Evolutionary conservation across 2,797 vertebrate species (phyloP), one percentile per base, ranked within the genome.

Genomic region (Alauda arvensis): DNA sequence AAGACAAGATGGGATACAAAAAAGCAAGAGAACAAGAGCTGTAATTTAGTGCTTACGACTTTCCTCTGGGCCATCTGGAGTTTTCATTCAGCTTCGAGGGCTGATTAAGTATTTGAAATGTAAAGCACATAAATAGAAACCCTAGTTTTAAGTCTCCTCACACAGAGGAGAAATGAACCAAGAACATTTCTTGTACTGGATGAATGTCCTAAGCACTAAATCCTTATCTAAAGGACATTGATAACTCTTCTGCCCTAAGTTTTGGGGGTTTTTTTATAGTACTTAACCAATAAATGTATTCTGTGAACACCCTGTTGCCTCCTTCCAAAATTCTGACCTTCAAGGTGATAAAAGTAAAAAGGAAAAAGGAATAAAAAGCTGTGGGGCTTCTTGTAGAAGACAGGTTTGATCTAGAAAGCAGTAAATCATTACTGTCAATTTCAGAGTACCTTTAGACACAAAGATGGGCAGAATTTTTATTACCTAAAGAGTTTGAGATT

Each of bases 91-190:
- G 24, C 62, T 89, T 55, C 0, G 0, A 88, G 55, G 53, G 37
- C 25, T 83, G 63, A 92, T 86, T 89, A 79, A 87, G 85, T 71
- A 75, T 91, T 90, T 93, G 62, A 83, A 87, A 69, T 83, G 31
- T 70, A 67, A 90, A 88, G 62, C 28, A 29, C 39, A 85, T 77
- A 85, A 91, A 87, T 71, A 94, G 85, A 89, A 91, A 65, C 28
- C 13, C n/a, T 77, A 18, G 26, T 51, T 90, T 88, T 67, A 67
- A 91, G 46, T 80, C 61, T 82, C 29, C 67, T 89, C 70, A 92
- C 9, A 4, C 23, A 85, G 68, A 77, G 17, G 14, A 86, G 65
- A 83, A 88, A 87, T 71, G 80, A 88, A 74, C 15, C 39, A 77
- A 84, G 75, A 89, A 78, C 63, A 78, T 61, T 55, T 81, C 23